Evolutionary conservation across 2,797 vertebrate species (phyloP).

Genomic region (Holocentrus rufus): DNA sequence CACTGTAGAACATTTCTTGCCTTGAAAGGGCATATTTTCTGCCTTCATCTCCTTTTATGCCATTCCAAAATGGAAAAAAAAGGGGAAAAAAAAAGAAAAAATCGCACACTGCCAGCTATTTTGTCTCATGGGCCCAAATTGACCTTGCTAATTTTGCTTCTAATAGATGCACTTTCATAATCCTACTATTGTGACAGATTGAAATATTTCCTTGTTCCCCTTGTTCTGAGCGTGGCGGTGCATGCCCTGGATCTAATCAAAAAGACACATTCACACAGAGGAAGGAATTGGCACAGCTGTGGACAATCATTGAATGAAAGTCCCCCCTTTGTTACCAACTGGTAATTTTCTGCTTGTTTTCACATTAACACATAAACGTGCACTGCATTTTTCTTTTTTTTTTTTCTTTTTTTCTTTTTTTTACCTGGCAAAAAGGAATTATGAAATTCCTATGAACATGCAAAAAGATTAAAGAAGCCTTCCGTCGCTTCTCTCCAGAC

Average conservation of each 20-base stretch:
- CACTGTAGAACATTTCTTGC: conserved; percentile 41
- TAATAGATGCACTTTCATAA: conserved; percentile 28
- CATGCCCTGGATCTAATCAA: conserved; percentile 70
- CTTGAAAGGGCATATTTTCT: conserved; percentile 49
- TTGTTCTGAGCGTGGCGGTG: conserved; percentile 31
- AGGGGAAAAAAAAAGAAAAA: conserved; percentile 18
- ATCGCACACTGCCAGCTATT: conserved; percentile 35
- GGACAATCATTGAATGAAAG: conserved; percentile 51
- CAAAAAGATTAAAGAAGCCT: conserved; percentile 32
- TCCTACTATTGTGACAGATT: conserved; percentile 51
- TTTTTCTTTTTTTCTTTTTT: too few relatives aligned
- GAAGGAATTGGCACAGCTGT: conserved; percentile 50
- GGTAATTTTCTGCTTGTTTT: conserved; percentile 51
- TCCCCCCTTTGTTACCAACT: conserved; percentile 33
- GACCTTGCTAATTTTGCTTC: conserved; percentile 57
- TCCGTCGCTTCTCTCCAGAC: conserved; percentile 14
- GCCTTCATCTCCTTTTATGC: conserved; percentile 24
- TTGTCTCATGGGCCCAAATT: conserved; percentile 63
- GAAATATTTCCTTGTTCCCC: conserved; percentile 59
- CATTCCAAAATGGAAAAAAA: conserved; percentile 24
- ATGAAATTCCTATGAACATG: neutral
- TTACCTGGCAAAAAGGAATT: neutral
- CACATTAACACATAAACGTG: conserved; percentile 45
- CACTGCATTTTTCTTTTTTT: neutral
- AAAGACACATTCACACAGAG: conserved; percentile 49